A percentile compares a stretch with the other conserved stretches of the same genome.
Conservation (phyloP, 2,113 vertebrate species). For the Rana temporaria region DNA sequence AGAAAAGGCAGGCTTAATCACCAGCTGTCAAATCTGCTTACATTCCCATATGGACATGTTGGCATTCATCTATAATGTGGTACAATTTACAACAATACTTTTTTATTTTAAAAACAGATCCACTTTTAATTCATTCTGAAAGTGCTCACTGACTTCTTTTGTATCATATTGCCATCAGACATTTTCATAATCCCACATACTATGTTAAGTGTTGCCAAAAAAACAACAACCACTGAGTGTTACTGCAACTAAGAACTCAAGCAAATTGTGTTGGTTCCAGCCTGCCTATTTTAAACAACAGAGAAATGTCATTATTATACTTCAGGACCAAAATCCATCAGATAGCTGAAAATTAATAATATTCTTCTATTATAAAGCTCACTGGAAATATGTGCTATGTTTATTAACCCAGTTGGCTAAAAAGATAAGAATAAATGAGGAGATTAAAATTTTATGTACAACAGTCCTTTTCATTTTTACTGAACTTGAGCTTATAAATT, state of each 20-base stretch:
- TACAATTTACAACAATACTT: too few species aligned
- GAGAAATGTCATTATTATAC: not conserved
- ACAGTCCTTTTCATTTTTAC: constrained; percentile 12
- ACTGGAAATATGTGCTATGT: constrained; percentile 3
- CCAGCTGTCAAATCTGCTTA: too few species aligned
- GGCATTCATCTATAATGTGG: too few species aligned
- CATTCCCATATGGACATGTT: too few species aligned
- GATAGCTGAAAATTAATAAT: not conserved
- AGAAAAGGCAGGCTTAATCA: too few species aligned
- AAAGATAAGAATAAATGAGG: constrained; percentile 30
- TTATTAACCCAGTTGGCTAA: not conserved
- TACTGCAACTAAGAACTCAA: not conserved
- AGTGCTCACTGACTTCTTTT: too few species aligned
- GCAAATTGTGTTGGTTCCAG: not conserved
- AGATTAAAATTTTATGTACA: constrained; percentile 30
- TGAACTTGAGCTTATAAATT: constrained; percentile 16
- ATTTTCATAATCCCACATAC: too few species aligned
- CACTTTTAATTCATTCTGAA: too few species aligned
- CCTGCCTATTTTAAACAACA: not conserved
- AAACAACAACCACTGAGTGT: not conserved
- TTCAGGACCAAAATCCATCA: constrained; percentile 21
- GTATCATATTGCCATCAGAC: too few species aligned
- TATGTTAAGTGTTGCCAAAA: not conserved
- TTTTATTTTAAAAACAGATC: too few species aligned
- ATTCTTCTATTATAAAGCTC: not conserved